Evolutionary conservation across 2,888 invertebrate species (phyloP), one percentile per base, ranked within the genome.

Genomic region (Spisula solida): DNA sequence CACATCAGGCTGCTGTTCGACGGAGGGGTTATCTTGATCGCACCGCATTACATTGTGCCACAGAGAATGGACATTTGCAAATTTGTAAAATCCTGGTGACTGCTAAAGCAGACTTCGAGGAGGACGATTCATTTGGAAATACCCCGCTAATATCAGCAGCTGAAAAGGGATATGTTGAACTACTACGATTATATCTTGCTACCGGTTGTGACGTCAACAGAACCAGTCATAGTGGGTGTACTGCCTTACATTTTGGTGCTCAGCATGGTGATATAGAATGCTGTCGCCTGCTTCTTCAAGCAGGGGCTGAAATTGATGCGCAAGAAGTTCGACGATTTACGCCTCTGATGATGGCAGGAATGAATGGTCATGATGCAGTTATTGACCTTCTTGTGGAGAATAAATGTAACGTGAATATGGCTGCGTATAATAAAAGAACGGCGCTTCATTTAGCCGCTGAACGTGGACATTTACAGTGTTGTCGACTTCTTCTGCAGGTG

Each of bases 301-400:
- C 94, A 29, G 94, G 94, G 5, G 96, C 96, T 8, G 95, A 96
- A 91, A 95, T 96, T 41, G 96, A 96, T 90, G 94, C 94, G 0
- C 94, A 94, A 81, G 96, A 96, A 90, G 96, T 95, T 48, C 94
- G 95, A 10, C 93, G 95, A 31, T 96, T 96, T 92, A 95, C 96
- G 2, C 96, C 96, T 2, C 90, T 96, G n/a, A 96, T 96, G 95
- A 95, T 96, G 95, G 96, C 96, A 6, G 94, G 96, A 0, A 91
- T 95, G 83, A 95, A 95, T 85, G 96, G 96, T 1, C 95, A 95
- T 88, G 89, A 91, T 0, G 92, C 93, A 41, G 94, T 95, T n/a
- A 94, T 95, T 10, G 89, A 92, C 48, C 91, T 95, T 25, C 91
- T 96, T 51, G 91, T 96, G 5, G 94, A 94, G 70, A 91, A 93